Evolutionary conservation across 2,888 invertebrate genomes (phyloP).

Genomic region (Dastarcus helophoroides): DNA sequence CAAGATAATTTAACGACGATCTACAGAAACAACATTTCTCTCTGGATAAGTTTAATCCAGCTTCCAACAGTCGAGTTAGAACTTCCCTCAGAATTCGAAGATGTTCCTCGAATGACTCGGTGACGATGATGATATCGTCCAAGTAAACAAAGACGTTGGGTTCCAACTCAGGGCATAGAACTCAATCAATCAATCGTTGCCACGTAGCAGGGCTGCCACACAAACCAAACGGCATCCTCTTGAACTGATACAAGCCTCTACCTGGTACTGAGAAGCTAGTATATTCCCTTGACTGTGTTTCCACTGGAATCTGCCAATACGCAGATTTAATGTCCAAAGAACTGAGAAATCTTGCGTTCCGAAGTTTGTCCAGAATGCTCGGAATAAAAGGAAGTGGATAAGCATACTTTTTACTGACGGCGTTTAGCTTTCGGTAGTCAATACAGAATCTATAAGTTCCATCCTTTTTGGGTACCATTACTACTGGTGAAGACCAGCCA

Average conservation of each 20-base stretch:
- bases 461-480: constrained; percentile 9
- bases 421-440: too few relatives aligned
- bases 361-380: constrained; percentile 19
- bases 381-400: constrained; percentile 20
- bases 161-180: constrained; percentile 8
- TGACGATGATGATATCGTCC: constrained; percentile 17
- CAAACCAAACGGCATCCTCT: constrained; percentile 8
- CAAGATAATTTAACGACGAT: constrained; percentile 6
- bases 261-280: constrained; percentile 22
- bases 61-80: constrained; percentile 10
- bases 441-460: too few relatives aligned
- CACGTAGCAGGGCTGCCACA: constrained; percentile 7
- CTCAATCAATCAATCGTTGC: constrained; percentile 8
- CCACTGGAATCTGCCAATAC: constrained; percentile 18
- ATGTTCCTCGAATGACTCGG: constrained; percentile 13
- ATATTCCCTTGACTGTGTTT: constrained; percentile 10
- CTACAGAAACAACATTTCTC: constrained; percentile 10
- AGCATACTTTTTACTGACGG: constrained; percentile 19
- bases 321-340: constrained; percentile 20
- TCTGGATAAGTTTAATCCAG: constrained; percentile 15
- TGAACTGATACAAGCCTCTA: constrained; percentile 8
- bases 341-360: constrained; percentile 19
- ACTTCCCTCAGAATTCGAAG: constrained; percentile 12
- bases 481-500: constrained; percentile 5
- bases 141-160: constrained; percentile 12